Evolutionary conservation across 2,113 vertebrate genomes (phyloP).

Genomic region (Sarotherodon lohbergeri): DNA sequence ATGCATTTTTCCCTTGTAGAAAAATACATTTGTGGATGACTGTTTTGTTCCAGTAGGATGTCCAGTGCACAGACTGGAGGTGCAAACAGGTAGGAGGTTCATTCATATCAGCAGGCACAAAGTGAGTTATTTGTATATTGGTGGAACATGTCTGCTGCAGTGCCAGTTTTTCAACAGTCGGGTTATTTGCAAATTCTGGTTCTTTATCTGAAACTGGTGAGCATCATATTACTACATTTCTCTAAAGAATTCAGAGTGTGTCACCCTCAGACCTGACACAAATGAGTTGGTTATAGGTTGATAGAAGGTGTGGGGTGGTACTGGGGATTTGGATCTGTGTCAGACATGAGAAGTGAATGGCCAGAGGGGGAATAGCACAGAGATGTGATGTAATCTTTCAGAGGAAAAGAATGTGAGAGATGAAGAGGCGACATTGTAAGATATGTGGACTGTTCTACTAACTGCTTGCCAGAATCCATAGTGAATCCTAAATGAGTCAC

Average conservation of each 20-base stretch:
- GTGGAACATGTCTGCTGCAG: not conserved
- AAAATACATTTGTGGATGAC: not conserved
- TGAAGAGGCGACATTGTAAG: not conserved
- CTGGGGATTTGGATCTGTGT: not conserved
- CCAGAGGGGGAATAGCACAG: not conserved
- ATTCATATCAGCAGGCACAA: not conserved
- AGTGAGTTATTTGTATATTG: not conserved
- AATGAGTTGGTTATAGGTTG: not conserved
- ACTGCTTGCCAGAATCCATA: not conserved
- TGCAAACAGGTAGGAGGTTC: not conserved
- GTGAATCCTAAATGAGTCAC: not conserved
- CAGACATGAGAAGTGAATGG: not conserved
- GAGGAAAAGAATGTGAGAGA: not conserved
- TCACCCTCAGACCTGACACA: not conserved
- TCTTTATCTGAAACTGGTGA: not conserved
- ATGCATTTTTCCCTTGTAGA: not conserved
- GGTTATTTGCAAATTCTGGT: not conserved
- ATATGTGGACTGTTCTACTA: not conserved
- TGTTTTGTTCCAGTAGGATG: not conserved
- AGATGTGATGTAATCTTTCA: slow-evolving; percentile 10
- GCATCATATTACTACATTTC: not conserved
- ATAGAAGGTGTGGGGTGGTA: not conserved
- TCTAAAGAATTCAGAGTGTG: not conserved
- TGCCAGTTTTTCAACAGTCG: not conserved
- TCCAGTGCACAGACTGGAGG: not conserved